Evolutionary conservation across 2,113 vertebrate species (phyloP).

Genomic region (Pyxicephalus adspersus): DNA sequence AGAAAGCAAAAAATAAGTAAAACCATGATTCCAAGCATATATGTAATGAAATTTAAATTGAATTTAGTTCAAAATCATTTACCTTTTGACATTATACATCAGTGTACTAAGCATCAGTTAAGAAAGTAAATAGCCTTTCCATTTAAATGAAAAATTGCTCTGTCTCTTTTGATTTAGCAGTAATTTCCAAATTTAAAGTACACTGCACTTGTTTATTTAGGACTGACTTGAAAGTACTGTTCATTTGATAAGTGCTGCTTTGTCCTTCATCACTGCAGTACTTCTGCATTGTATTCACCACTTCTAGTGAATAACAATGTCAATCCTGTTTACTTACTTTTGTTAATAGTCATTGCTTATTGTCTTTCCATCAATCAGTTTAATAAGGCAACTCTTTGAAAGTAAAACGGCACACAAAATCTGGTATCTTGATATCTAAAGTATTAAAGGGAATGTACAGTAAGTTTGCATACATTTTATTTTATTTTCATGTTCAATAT

Average conservation of each 20-base stretch:
- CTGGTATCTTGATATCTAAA: neutral
- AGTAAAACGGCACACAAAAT: neutral
- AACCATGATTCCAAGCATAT: constrained; percentile 66
- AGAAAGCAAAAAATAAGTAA: constrained; percentile 59
- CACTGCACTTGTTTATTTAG: constrained; percentile 66
- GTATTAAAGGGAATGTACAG: neutral
- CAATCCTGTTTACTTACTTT: constrained; percentile 27
- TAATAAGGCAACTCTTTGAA: neutral
- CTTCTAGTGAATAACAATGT: constrained; percentile 12
- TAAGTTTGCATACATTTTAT: neutral
- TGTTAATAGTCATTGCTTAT: constrained; percentile 24
- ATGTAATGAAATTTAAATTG: constrained; percentile 80
- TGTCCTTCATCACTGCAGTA: constrained; percentile 37
- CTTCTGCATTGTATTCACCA: neutral
- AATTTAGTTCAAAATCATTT: constrained; percentile 84
- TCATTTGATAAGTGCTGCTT: constrained; percentile 36
- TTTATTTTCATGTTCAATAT: neutral
- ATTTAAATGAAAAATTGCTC: constrained; percentile 82
- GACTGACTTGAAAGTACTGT: constrained; percentile 68
- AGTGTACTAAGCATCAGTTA: constrained; percentile 65
- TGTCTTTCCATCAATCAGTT: neutral
- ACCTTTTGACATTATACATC: constrained; percentile 73
- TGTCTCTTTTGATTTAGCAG: constrained; percentile 84
- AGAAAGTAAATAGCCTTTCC: constrained; percentile 79
- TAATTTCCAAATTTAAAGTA: constrained; percentile 81